phyloP scores from a whole-genome alignment of 2,888 invertebrate genomes.

The Nezara viridula region DNA sequence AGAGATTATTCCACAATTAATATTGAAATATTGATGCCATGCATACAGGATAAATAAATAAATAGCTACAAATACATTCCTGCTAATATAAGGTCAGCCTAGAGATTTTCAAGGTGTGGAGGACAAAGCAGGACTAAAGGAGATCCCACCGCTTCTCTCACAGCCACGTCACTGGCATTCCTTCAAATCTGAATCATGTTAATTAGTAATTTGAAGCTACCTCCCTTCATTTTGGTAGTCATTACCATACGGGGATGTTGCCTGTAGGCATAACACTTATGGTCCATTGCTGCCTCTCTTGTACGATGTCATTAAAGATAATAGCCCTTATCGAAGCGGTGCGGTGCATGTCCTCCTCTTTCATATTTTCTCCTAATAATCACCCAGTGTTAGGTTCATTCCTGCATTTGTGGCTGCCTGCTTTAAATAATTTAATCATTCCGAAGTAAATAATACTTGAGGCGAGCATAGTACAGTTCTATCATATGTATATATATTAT shows the following conservation, averaged over 20 bases:
- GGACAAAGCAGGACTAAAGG: too few species aligned
- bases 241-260: not conserved
- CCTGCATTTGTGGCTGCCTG: not conserved
- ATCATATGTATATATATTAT: too few species aligned
- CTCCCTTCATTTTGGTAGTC: not conserved
- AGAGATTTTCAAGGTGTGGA: too few species aligned
- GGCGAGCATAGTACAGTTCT: not conserved
- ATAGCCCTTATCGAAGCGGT: not conserved
- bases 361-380: not conserved
- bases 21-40: too few species aligned
- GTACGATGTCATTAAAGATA: not conserved
- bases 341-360: not conserved
- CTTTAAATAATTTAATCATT: not conserved
- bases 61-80: too few species aligned
- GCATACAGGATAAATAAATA: too few species aligned
- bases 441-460: not conserved
- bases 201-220: not conserved
- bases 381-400: not conserved
- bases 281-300: not conserved
- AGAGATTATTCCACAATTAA: too few species aligned
- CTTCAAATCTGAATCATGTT: not conserved
- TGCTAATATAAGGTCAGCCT: too few species aligned
- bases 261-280: not conserved
- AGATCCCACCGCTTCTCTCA: too few species aligned
- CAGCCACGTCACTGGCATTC: too few species aligned